phyloP scores from a whole-genome alignment of 2,888 invertebrate species.

The Coelinius sp. region DNA sequence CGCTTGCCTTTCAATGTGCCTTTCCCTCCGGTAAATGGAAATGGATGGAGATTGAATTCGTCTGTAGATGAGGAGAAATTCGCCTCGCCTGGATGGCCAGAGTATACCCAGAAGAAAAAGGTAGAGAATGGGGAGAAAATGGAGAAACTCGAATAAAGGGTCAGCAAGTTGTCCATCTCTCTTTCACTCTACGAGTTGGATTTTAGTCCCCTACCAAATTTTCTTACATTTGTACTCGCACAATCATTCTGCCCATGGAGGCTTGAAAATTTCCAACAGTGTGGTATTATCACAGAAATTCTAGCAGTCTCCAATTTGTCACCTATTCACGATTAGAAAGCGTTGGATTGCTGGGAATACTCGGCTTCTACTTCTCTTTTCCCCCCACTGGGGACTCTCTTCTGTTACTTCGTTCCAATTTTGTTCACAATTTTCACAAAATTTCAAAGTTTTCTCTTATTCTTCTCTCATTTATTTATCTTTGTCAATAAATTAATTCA shows the following conservation, averaged over 20 bases:
- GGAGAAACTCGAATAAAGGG: slow-evolving; percentile 45
- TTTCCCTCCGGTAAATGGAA: slow-evolving; percentile 51
- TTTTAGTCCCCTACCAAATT: not conserved
- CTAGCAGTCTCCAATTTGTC: slow-evolving; percentile 50
- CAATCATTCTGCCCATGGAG: not conserved
- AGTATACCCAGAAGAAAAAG: slow-evolving; percentile 23
- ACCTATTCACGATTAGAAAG: slow-evolving; percentile 54
- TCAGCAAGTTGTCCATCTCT: slow-evolving; percentile 36
- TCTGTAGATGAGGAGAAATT: slow-evolving; percentile 39
- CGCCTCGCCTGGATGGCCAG: slow-evolving; percentile 16
- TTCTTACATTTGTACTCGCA: slow-evolving; percentile 22
- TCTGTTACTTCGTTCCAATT: slow-evolving; percentile 2
- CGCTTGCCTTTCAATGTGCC: slow-evolving; percentile 45
- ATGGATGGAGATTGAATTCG: slow-evolving; percentile 55
- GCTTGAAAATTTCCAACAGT: slow-evolving; percentile 19
- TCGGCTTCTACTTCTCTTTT: slow-evolving; percentile 29
- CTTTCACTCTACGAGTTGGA: not conserved
- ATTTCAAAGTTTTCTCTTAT: not conserved
- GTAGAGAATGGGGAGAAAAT: slow-evolving; percentile 35
- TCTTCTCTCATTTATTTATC: slow-evolving; percentile 1
- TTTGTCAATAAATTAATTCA: not conserved
- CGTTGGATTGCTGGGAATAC: slow-evolving; percentile 42
- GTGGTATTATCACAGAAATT: slow-evolving; percentile 30
- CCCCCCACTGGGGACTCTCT: slow-evolving; percentile 32
- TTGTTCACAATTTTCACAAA: not conserved